Percentiles rank a stretch among this genome's conserved stretches.
Conservation (phyloP, 2,113 vertebrate genomes). For the Penelope pileata region DNA sequence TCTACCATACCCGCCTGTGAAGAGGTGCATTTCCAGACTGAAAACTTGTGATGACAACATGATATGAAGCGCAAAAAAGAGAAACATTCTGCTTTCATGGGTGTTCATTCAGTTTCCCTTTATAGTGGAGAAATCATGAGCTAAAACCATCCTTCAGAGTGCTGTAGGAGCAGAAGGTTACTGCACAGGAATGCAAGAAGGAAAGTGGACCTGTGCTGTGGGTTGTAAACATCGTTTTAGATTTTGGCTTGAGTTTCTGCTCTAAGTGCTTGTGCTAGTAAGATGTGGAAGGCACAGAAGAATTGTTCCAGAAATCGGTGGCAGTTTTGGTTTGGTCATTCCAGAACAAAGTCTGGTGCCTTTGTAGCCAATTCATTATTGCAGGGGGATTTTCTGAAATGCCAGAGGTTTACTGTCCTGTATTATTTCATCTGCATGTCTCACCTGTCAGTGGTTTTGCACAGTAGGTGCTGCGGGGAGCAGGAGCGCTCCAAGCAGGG, state of each 20-base stretch:
- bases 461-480: neutral
- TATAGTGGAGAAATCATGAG: neutral
- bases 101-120: neutral
- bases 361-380: neutral
- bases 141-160: neutral
- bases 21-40: neutral
- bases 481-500: neutral
- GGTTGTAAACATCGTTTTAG: neutral
- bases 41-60: neutral
- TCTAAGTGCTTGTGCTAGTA: accelerated
- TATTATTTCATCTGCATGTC: neutral
- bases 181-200: neutral
- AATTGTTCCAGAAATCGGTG: neutral
- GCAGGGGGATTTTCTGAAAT: neutral
- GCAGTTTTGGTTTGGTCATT: neutral
- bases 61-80: neutral
- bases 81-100: neutral
- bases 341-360: neutral
- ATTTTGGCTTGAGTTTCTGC: neutral
- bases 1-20: neutral
- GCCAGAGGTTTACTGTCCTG: neutral
- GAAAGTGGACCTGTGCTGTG: neutral
- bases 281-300: neutral
- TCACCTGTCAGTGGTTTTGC: neutral
- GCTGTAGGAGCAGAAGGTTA: neutral